These are phyloP conservation scores for Cordilura impudica DNA, from an alignment of 2,888 invertebrate genomes.

Conservation along the genomic window DNA sequence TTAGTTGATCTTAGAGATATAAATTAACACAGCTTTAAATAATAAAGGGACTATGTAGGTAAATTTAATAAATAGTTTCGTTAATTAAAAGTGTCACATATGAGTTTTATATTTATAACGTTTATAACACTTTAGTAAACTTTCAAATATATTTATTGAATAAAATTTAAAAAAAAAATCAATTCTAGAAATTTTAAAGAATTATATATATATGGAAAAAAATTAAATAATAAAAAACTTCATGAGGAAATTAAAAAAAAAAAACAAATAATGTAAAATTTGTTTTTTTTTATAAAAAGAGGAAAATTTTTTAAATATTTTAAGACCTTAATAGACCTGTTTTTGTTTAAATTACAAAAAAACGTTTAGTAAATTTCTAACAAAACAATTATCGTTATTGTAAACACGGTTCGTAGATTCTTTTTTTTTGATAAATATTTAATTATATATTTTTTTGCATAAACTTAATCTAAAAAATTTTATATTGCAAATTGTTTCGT, in stretches of 20 bases:
- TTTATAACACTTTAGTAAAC: no score
- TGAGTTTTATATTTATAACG: no score
- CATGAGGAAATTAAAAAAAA: constrained; percentile 19
- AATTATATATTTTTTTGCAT: constrained; percentile 15
- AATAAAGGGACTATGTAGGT: no score
- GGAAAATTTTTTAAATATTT: constrained; percentile 3
- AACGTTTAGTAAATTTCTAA: constrained; percentile 43
- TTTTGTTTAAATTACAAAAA: constrained; percentile 23
- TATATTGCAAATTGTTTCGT: constrained; percentile 42
- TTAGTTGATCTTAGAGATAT: neutral
- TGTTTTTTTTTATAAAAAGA: constrained; percentile 35
- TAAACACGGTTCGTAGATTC: constrained; percentile 46
- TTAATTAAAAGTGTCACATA: no score
- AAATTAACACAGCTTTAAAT: constrained; percentile 24
- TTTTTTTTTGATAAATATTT: constrained; percentile 6
- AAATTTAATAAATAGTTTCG: no score
- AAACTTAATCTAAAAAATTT: constrained; percentile 31
- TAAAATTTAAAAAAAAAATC: neutral
- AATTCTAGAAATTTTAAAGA: constrained; percentile 19
- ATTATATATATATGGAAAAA: constrained; percentile 9
- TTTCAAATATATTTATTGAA: no score
- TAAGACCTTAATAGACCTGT: constrained; percentile 35
- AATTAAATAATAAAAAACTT: constrained; percentile 6
- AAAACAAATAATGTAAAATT: constrained; percentile 3
- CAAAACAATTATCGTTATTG: constrained; percentile 45